Evolutionary conservation across 2,113 vertebrate genomes (phyloP), one percentile per base, ranked within the genome.

Genomic region (Mola mola): DNA sequence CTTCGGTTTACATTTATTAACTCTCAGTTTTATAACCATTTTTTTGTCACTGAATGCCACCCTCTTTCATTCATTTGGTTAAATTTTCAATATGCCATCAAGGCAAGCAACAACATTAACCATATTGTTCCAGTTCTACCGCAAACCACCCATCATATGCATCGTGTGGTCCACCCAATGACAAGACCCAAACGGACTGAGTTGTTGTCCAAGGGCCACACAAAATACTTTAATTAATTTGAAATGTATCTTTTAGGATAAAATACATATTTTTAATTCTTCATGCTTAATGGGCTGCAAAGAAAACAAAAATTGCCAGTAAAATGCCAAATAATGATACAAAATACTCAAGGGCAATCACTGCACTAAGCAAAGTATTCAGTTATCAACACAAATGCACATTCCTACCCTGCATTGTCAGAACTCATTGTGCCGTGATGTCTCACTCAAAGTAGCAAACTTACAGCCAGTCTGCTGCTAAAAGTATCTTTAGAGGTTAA

Each of bases 401-500:
- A 26, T 19, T 42, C 51, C 40, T 40, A 22, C 31, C 20, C 13
- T n/a, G 10, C 37, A 24, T 0, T 42, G 19, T 48, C 4, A 0
- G 1, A 34, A 59, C 36, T 20, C 41, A 41, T 50, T 55, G 37
- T 44, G 29, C 24, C 11, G 1, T 4, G 3, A 31, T 7, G 16
- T 41, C 12, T 8, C 36, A 15, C 33, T 42, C 28, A 47, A n/a
- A 49, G 48, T 7, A 56, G 1, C 38, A 50, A 51, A 66, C 21
- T 13, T 3, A n/a, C 19, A 36, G 12, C 11, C 2, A 4, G 29
- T 25, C 6, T 46, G 36, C 44, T 13, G n/a, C 46, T 29, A 12
- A 16, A 13, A 19, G 20, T 48, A 33, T 64, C 40, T 36, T 46
- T n/a, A 8, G 19, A 41, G 24, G 15, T 22, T 1, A 56, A 15